Evolutionary conservation across 2,797 vertebrate genomes (phyloP).

Genomic region (Novumbra hubbsi): DNA sequence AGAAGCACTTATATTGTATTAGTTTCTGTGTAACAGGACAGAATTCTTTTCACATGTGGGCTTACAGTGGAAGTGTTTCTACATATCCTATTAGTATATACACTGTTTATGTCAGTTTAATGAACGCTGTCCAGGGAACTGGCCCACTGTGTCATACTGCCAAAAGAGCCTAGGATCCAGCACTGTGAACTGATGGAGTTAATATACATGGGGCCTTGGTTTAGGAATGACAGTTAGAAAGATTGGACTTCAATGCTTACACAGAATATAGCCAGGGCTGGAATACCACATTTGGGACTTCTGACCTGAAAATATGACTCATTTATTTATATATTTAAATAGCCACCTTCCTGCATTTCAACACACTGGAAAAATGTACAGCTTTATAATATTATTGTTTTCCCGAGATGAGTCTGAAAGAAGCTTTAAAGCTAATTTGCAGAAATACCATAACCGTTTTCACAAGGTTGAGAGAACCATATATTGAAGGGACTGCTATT

Average conservation of each 20-base stretch:
- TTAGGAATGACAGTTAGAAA: constrained; percentile 1
- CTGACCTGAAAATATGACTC: no score
- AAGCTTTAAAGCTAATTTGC: no score
- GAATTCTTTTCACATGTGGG: not conserved
- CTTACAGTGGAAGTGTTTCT: not conserved
- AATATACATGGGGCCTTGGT: constrained; percentile 29
- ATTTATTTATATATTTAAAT: no score
- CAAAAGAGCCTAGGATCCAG: constrained; percentile 52
- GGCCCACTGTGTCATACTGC: constrained; percentile 28
- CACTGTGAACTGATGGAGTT: constrained; percentile 67
- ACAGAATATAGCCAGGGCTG: not conserved
- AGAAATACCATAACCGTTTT: no score
- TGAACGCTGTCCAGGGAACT: not conserved
- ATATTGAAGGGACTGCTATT: no score
- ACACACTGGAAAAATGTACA: no score
- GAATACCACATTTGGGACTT: no score
- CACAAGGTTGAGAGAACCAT: no score
- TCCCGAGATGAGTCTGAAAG: no score
- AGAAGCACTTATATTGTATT: constrained; percentile 12
- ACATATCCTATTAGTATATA: not conserved
- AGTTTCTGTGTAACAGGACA: constrained; percentile 22
- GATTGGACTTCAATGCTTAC: not conserved
- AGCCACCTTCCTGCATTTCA: no score
- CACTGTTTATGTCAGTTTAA: not conserved
- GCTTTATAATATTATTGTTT: no score